phyloP scores from a whole-genome alignment of 2,888 invertebrate species.

The Urechis unicinctus region DNA sequence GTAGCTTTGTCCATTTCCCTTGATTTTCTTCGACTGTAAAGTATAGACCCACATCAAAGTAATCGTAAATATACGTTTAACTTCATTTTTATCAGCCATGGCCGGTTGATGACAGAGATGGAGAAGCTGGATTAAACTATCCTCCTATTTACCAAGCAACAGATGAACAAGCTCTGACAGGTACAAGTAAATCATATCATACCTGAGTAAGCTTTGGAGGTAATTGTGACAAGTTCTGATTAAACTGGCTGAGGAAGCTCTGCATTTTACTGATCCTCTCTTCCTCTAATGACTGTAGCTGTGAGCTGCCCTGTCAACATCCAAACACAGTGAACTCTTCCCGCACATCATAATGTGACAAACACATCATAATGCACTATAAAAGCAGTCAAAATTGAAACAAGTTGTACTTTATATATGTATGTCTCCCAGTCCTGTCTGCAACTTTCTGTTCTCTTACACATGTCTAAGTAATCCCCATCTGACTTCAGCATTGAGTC shows the following conservation, averaged over 20 bases:
- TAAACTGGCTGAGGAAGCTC: slow-evolving; percentile 59
- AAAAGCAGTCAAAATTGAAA: background rate
- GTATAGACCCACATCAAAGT: too few species aligned
- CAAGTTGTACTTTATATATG: slow-evolving; percentile 60
- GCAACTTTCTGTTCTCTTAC: slow-evolving; percentile 82
- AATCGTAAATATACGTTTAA: too few species aligned
- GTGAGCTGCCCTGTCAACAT: slow-evolving; percentile 65
- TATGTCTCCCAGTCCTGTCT: slow-evolving; percentile 83
- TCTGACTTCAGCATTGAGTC: slow-evolving; percentile 86
- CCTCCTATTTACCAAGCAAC: too few species aligned
- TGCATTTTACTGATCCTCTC: slow-evolving; percentile 79
- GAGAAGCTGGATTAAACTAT: too few species aligned
- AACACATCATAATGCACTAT: background rate
- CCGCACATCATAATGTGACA: background rate
- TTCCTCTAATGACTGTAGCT: slow-evolving; percentile 82
- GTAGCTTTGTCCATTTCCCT: too few species aligned
- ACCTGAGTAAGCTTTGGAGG: slow-evolving; percentile 62
- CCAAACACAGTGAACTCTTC: background rate
- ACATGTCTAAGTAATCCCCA: slow-evolving; percentile 85
- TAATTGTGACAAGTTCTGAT: slow-evolving; percentile 61
- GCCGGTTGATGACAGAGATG: too few species aligned
- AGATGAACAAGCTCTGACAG: too few species aligned
- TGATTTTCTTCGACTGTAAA: too few species aligned
- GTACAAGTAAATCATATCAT: too few species aligned
- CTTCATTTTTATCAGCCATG: too few species aligned